A percentile compares a stretch with the other conserved stretches of the same genome.
Evolutionary conservation across 2,113 vertebrate genomes (phyloP).

Genomic region (Eolophus roseicapilla): DNA sequence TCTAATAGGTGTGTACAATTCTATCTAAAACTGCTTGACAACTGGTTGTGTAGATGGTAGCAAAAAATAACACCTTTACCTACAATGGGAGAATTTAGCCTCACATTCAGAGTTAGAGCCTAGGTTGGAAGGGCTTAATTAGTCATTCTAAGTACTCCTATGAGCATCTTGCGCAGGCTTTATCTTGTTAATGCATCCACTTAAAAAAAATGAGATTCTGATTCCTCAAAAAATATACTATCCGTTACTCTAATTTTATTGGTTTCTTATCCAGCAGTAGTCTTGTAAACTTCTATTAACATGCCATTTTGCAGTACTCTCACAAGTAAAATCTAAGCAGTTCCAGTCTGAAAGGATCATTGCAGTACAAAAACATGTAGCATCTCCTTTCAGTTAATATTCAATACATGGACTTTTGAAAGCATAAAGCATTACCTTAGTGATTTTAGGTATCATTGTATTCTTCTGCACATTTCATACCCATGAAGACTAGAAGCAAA

Average conservation of each 20-base stretch:
- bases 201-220: neutral
- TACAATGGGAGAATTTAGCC: neutral
- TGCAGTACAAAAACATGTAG: neutral
- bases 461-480: neutral
- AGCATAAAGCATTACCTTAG: neutral
- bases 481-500: neutral
- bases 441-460: neutral
- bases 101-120: neutral
- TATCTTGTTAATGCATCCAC: neutral
- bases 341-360: neutral
- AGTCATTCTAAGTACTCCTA: neutral
- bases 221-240: neutral
- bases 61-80: neutral
- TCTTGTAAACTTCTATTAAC: accelerated
- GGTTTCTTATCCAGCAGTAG: neutral
- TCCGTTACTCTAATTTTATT: neutral
- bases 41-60: neutral
- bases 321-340: neutral
- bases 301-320: neutral
- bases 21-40: neutral
- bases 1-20: neutral
- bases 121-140: neutral
- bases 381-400: neutral
- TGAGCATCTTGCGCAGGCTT: neutral
- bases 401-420: neutral